Evolutionary conservation across 2,797 vertebrate genomes (phyloP).

Genomic region (Galago senegalensis): DNA sequence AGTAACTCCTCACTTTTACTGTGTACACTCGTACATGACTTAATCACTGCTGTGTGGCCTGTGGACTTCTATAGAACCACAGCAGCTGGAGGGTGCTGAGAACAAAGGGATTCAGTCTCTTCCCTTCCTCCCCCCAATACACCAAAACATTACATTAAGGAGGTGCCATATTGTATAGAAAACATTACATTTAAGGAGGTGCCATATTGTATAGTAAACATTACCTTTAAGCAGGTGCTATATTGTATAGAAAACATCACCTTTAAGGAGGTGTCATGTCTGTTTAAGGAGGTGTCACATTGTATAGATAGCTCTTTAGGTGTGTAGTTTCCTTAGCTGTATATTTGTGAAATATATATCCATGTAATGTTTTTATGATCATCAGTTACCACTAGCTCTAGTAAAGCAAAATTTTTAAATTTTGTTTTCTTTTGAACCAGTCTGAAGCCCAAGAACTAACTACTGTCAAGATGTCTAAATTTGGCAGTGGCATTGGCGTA

Average conservation of each 20-base stretch:
- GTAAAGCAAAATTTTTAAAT: background rate
- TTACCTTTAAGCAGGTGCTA: too few species aligned
- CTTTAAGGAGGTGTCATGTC: background rate
- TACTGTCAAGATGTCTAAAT: slow-evolving; percentile 98
- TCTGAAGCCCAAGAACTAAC: slow-evolving; percentile 98
- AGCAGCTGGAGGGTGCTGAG: background rate
- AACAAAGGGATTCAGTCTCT: background rate
- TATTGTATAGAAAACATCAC: background rate
- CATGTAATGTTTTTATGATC: background rate
- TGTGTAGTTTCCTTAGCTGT: background rate
- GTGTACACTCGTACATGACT: background rate
- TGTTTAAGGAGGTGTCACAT: background rate
- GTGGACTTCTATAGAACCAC: background rate
- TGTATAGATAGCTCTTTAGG: background rate
- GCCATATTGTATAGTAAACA: background rate
- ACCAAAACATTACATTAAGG: background rate
- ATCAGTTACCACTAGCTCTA: background rate
- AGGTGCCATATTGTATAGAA: background rate
- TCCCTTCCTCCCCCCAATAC: too few species aligned
- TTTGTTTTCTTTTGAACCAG: slow-evolving; percentile 84
- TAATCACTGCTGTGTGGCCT: background rate
- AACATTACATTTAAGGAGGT: background rate
- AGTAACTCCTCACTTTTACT: background rate
- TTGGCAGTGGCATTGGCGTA: slow-evolving; percentile 96
- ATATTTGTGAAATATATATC: background rate